phyloP scores from a whole-genome alignment of 2,113 vertebrate genomes.

The Penelope pileata region DNA sequence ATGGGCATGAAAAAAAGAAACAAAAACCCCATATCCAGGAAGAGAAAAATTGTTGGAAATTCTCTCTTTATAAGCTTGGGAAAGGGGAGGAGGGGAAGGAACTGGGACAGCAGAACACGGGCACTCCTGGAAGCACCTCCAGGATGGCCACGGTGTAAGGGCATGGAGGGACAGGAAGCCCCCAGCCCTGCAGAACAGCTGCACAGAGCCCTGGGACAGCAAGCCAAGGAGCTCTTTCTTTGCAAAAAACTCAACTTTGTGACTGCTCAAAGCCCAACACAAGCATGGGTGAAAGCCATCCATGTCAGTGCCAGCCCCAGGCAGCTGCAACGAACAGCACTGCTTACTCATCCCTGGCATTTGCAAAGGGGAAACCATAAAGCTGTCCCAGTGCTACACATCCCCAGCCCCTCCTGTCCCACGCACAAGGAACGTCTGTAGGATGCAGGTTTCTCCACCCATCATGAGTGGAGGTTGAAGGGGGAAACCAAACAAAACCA shows the following conservation, averaged over 20 bases:
- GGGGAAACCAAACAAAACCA: neutral
- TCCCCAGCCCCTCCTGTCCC: neutral
- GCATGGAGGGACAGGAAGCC: neutral
- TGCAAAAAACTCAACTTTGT: neutral
- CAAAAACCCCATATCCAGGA: neutral
- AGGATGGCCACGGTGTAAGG: rapidly evolving
- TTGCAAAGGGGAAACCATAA: neutral
- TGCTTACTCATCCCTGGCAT: rapidly evolving
- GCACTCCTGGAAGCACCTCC: neutral
- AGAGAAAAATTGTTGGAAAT: neutral
- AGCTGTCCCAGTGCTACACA: neutral
- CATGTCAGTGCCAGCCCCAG: neutral
- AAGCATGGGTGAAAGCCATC: neutral
- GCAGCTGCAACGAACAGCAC: neutral
- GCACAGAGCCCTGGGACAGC: neutral
- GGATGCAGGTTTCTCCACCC: neutral
- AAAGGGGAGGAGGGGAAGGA: neutral
- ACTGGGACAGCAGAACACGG: neutral
- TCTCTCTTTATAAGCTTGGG: neutral
- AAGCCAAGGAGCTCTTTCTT: neutral
- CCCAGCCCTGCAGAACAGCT: neutral
- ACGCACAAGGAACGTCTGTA: neutral
- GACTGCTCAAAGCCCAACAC: neutral
- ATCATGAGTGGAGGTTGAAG: neutral
- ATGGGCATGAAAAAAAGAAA: neutral